phyloP scores from a whole-genome alignment of 2,888 invertebrate species.

The Yponomeuta malinellus region DNA sequence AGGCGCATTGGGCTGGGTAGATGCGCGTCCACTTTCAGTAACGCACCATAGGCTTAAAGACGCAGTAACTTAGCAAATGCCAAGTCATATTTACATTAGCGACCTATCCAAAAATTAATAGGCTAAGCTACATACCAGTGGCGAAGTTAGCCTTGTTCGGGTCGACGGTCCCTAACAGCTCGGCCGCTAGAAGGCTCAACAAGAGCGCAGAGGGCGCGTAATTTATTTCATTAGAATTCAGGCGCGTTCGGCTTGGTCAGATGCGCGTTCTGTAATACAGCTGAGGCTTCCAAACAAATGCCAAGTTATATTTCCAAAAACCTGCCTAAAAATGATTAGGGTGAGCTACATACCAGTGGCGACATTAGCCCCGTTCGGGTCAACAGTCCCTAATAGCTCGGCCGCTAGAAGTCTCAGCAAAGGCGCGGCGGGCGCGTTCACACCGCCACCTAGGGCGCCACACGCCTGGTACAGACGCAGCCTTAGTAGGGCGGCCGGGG shows the following conservation, averaged over 20 bases:
- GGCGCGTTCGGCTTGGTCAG: too few relatives aligned
- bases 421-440: slow-evolving; percentile 84
- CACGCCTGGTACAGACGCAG: slow-evolving; percentile 92
- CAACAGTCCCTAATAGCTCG: slow-evolving; percentile 96
- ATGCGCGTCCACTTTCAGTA: too few relatives aligned
- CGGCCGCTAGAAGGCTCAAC: slow-evolving; percentile 93
- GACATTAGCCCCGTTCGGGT: slow-evolving; percentile 90
- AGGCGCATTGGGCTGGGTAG: too few relatives aligned
- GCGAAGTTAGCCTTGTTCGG: slow-evolving; percentile 91
- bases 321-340: too few relatives aligned
- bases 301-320: too few relatives aligned
- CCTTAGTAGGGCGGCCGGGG: slow-evolving; percentile 94
- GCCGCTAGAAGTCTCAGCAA: slow-evolving; percentile 93
- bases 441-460: slow-evolving; percentile 71
- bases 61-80: too few relatives aligned
- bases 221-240: too few relatives aligned
- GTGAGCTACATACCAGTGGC: slow-evolving; percentile 62
- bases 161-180: slow-evolving; percentile 97
- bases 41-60: too few relatives aligned
- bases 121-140: slow-evolving; percentile 38
- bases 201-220: slow-evolving; percentile 85
- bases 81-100: too few relatives aligned
- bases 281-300: too few relatives aligned
- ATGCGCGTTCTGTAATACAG: too few relatives aligned
- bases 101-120: too few relatives aligned